Evolutionary conservation across 2,888 invertebrate species (phyloP).

Genomic region (Blastobasis adustella): DNA sequence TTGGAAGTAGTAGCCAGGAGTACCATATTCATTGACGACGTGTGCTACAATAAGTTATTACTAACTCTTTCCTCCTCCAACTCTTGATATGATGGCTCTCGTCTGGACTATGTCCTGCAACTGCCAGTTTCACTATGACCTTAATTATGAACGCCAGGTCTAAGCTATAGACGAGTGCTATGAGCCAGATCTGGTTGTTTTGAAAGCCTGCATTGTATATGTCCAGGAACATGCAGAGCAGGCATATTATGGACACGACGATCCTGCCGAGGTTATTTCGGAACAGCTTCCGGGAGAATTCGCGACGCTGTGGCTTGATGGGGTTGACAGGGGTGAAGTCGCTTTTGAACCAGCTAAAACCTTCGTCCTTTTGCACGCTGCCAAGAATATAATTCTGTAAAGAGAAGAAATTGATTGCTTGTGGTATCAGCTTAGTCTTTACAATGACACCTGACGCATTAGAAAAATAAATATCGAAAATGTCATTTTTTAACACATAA

Average conservation of each 20-base stretch:
- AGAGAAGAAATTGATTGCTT: background rate
- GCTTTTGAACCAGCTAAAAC: conserved; percentile 11
- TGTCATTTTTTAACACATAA: too few species aligned
- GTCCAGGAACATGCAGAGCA: conserved; percentile 39
- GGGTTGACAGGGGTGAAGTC: conserved; percentile 11
- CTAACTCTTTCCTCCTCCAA: too few species aligned
- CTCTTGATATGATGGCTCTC: too few species aligned
- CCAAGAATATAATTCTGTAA: conserved; percentile 39
- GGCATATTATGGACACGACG: conserved; percentile 19
- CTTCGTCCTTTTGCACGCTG: conserved; percentile 3
- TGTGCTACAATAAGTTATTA: too few species aligned
- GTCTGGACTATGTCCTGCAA: too few species aligned
- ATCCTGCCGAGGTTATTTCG: conserved; percentile 23
- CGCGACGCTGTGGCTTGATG: conserved; percentile 14
- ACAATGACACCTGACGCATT: background rate
- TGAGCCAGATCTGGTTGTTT: conserved; percentile 29
- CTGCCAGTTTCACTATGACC: too few species aligned
- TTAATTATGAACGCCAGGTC: conserved; percentile 35
- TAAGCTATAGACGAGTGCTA: conserved; percentile 35
- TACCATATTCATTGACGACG: too few species aligned
- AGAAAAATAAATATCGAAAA: too few species aligned
- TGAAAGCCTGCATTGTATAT: conserved; percentile 53
- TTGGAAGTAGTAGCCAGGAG: too few species aligned
- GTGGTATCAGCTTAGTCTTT: too few species aligned
- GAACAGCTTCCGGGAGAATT: conserved; percentile 30